Evolutionary conservation across 2,797 vertebrate species (phyloP).

Genomic region (Danio aesculapii): DNA sequence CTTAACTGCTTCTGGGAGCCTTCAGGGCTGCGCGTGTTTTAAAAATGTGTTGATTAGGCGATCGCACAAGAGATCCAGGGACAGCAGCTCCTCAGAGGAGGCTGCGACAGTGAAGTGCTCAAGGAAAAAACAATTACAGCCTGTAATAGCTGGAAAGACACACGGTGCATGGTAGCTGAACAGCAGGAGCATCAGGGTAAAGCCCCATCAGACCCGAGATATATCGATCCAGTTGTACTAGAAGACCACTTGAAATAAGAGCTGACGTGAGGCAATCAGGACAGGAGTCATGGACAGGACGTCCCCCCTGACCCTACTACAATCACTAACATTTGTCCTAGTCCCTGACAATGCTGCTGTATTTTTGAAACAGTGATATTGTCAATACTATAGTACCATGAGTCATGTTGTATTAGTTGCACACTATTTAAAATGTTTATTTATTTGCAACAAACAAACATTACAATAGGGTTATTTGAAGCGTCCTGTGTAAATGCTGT

Average conservation of each 20-base stretch:
- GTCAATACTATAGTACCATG: too few species aligned
- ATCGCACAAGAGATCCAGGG: conserved; percentile 10
- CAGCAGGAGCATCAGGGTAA: conserved; percentile 42
- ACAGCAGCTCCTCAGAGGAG: conserved; percentile 22
- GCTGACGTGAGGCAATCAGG: conserved; percentile 66
- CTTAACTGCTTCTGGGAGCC: conserved; percentile 4
- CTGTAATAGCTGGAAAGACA: conserved; percentile 69
- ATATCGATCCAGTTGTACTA: conserved; percentile 70
- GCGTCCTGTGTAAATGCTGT: too few species aligned
- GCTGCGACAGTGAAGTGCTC: conserved; percentile 26
- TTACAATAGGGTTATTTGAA: too few species aligned
- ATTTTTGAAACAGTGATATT: conserved; percentile 2
- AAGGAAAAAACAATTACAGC: conserved; percentile 73
- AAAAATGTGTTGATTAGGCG: conserved; percentile 36
- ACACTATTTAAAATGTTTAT: too few species aligned
- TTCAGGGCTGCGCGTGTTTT: neutral
- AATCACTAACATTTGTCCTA: conserved; percentile 28
- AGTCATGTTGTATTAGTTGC: too few species aligned
- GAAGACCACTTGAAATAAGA: conserved; percentile 64
- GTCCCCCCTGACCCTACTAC: conserved; percentile 59
- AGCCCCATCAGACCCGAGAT: conserved; percentile 59
- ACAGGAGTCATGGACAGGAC: conserved; percentile 65
- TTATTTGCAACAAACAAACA: too few species aligned
- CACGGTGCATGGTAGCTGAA: conserved; percentile 68
- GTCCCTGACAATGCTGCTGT: neutral